Conservation (phyloP, 2,888 invertebrate genomes). For the Parelbella ahira region DNA sequence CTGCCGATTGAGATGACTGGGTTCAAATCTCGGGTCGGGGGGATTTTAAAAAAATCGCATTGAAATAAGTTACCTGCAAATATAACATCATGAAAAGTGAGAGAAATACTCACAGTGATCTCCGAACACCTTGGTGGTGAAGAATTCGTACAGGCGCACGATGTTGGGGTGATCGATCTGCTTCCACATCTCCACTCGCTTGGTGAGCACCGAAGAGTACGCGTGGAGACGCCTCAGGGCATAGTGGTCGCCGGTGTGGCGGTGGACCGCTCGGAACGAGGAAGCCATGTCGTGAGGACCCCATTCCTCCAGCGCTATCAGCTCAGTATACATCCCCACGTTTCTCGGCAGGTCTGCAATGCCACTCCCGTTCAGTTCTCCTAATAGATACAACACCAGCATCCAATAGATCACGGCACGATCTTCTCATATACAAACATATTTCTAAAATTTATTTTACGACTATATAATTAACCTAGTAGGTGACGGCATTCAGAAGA, state of each 20-base stretch:
- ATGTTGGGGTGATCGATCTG: conserved; percentile 97
- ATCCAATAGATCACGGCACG: no score
- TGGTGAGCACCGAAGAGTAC: conserved; percentile 88
- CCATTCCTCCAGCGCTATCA: conserved; percentile 90
- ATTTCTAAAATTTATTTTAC: no score
- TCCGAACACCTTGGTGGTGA: conserved; percentile 97
- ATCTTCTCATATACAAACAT: no score
- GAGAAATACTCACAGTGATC: conserved; percentile 97
- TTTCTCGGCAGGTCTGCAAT: conserved; percentile 88
- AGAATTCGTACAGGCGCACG: conserved; percentile 94
- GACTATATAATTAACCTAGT: no score
- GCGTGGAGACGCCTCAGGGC: conserved; percentile 94
- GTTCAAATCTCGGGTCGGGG: no score
- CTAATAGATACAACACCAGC: no score
- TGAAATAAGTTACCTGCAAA: no score
- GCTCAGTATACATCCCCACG: conserved; percentile 94
- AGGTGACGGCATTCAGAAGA: no score
- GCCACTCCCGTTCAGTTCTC: background rate
- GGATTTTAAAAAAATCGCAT: no score
- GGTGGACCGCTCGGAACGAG: conserved; percentile 93
- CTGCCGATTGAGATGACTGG: no score
- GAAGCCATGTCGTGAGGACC: conserved; percentile 87
- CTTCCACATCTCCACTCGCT: conserved; percentile 97
- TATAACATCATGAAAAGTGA: no score
- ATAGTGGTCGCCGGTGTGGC: conserved; percentile 91